phyloP scores from a whole-genome alignment of 2,797 vertebrate genomes.

The Oryzias dopingdopingensis region DNA sequence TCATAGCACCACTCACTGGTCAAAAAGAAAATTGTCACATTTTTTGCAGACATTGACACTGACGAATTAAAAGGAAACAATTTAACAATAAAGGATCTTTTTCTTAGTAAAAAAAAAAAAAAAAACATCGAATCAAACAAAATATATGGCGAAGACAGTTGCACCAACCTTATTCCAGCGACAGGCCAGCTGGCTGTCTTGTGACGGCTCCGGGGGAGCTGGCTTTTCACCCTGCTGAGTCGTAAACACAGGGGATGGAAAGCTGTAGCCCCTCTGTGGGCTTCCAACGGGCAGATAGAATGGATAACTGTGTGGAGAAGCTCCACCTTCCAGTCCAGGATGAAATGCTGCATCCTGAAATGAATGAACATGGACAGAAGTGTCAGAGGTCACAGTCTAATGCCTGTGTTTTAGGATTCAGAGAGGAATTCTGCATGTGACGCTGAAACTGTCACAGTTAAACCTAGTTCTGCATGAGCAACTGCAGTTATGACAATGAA shows the following conservation, averaged over 20 bases:
- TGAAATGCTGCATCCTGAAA: conserved; percentile 81
- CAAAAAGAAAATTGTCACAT: neutral
- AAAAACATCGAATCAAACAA: neutral
- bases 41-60: neutral
- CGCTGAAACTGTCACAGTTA: neutral
- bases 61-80: too few relatives aligned
- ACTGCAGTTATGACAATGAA: neutral
- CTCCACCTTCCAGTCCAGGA: conserved; percentile 78
- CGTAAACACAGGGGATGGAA: conserved; percentile 83
- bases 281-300: conserved; percentile 86
- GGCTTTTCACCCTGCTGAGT: conserved; percentile 81
- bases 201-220: conserved; percentile 80
- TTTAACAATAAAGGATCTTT: too few relatives aligned
- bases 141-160: neutral
- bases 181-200: conserved; percentile 87
- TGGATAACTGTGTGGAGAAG: conserved; percentile 83
- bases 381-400: neutral
- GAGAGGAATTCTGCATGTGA: neutral
- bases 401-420: neutral
- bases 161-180: conserved; percentile 87
- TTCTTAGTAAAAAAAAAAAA: too few relatives aligned
- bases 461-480: neutral
- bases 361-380: conserved; percentile 1
- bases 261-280: conserved; percentile 78
- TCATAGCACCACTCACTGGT: conserved; percentile 8